Conservation (phyloP, 2,113 vertebrate genomes). For the Atlantisia rogersi region DNA sequence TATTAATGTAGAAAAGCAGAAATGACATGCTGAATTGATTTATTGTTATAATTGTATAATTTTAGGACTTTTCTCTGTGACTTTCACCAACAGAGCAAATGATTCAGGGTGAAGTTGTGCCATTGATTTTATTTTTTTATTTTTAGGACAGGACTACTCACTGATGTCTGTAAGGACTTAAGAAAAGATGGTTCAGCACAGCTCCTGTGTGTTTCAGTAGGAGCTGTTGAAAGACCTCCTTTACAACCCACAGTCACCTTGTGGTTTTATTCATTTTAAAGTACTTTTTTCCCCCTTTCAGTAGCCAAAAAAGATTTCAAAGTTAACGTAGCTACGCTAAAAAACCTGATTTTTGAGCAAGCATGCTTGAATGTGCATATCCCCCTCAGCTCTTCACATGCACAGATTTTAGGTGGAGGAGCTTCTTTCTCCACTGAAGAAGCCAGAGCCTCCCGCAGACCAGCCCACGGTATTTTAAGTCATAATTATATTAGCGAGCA, state of each 20-base stretch:
- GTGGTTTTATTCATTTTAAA: constrained; percentile 50
- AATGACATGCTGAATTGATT: constrained; percentile 83
- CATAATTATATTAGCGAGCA: background rate
- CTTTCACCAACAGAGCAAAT: constrained; percentile 75
- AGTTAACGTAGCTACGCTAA: background rate
- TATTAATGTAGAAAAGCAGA: constrained; percentile 87
- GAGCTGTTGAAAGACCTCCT: constrained; percentile 42
- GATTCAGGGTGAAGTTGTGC: constrained; percentile 56
- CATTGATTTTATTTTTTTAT: background rate
- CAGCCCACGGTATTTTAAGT: background rate
- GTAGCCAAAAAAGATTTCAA: background rate
- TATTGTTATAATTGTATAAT: constrained; percentile 84
- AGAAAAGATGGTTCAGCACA: background rate
- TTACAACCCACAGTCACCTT: constrained; percentile 26
- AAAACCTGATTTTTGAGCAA: background rate
- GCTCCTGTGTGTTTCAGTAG: background rate
- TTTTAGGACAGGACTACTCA: background rate
- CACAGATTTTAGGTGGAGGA: background rate
- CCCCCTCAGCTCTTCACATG: background rate
- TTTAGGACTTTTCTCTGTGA: constrained; percentile 82
- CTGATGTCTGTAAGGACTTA: background rate
- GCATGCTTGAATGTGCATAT: background rate
- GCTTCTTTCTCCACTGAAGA: background rate
- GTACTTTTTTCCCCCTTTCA: background rate
- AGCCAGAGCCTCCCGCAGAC: background rate